Evolutionary conservation across 2,888 invertebrate species (phyloP).

Genomic region (Pelosia muscerda): DNA sequence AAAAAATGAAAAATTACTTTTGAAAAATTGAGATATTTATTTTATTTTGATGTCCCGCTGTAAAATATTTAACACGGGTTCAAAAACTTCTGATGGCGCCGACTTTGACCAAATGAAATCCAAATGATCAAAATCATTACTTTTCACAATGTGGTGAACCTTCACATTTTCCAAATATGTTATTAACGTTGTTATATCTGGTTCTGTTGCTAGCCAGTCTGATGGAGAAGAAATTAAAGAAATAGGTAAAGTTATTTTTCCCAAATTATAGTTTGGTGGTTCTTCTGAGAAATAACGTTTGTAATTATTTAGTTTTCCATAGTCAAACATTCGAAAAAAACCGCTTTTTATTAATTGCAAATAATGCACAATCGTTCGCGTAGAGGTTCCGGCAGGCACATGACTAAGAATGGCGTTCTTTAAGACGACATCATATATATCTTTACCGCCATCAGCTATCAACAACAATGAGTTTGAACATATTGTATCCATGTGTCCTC

Average conservation of each 20-base stretch:
- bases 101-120: slow-evolving; percentile 8
- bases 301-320: not conserved
- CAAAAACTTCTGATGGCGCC: not conserved
- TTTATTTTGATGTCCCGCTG: not conserved
- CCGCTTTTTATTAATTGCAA: slow-evolving; percentile 61
- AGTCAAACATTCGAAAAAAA: slow-evolving; percentile 45
- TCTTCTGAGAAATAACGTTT: slow-evolving; percentile 1
- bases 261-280: slow-evolving; percentile 11
- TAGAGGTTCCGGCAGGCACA: slow-evolving; percentile 56
- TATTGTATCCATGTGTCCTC: slow-evolving; percentile 29
- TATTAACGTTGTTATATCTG: not conserved
- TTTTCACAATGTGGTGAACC: not conserved
- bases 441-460: slow-evolving; percentile 52
- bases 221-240: slow-evolving; percentile 10
- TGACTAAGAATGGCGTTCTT: slow-evolving; percentile 39
- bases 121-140: slow-evolving; percentile 8
- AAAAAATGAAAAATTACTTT: not conserved
- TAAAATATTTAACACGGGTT: slow-evolving; percentile 6
- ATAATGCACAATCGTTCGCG: slow-evolving; percentile 63
- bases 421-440: slow-evolving; percentile 31
- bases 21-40: not conserved
- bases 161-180: not conserved
- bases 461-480: slow-evolving; percentile 59
- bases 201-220: slow-evolving; percentile 14
- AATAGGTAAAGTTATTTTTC: slow-evolving; percentile 5